Evolutionary conservation across 2,797 vertebrate genomes (phyloP), one percentile per base, ranked within the genome.

Genomic region (Crax fasciolata): DNA sequence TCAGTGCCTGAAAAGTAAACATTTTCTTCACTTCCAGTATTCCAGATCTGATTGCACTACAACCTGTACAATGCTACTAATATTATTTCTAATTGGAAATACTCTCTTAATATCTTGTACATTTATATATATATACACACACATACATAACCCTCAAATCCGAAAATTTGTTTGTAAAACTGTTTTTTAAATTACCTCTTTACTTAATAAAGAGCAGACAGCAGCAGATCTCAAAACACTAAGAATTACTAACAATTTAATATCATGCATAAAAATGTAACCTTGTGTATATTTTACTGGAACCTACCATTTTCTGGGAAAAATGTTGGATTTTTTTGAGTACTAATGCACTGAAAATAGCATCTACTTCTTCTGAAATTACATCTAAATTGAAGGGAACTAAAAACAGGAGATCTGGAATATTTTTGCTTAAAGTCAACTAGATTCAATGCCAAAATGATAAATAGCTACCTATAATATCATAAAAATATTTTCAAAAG

Each of bases 181-280:
- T 57, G 9, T 61, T 85, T 48, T n/a, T 30, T 43, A 75, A 93
- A 73, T 88, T 27, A 43, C 15, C 25, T 63, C 68, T 84, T 80
- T 73, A 78, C 58, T 93, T 81, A 77, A 77, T 11, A 52, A 54
- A 93, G 32, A 70, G 49, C 25, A 88, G 62, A 87, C 77, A 90
- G 65, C 52, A 92, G 80, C 20, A 87, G 44, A 80, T 79, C 66
- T 87, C 44, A 90, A 89, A 91, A 87, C 57, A 83, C 32, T 83
- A 83, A 82, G 35, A 92, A 89, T 76, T 79, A 83, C 30, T 77
- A 92, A 83, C 30, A 65, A 61, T 38, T 83, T 91, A 54, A 67
- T 27, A 27, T 81, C 91, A 95, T 92, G 87, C 89, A 92, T 55
- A 68, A 94, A 89, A 87, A 58, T 74, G 73, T 39, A 83, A 41